Evolutionary conservation across 1,140 invertebrate species (phyloP).

Genomic region (Conopomorpha cramerella): DNA sequence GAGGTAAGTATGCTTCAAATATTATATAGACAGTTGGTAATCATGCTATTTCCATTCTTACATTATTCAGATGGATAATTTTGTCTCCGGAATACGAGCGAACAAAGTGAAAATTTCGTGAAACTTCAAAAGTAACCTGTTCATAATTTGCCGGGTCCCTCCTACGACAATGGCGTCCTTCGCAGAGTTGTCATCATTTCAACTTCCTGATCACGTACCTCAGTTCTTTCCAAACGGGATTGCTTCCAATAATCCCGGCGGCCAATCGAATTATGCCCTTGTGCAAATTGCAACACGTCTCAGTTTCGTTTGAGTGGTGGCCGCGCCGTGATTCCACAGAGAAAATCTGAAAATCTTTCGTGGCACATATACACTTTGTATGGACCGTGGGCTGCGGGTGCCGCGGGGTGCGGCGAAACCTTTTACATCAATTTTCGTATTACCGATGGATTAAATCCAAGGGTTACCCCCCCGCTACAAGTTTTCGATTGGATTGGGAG

Average conservation of each 20-base stretch:
- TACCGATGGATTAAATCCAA: constrained; percentile 55
- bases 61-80: too few relatives aligned
- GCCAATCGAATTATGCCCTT: constrained; percentile 43
- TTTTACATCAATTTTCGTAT: constrained; percentile 59
- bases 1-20: too few relatives aligned
- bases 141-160: constrained; percentile 15
- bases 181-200: constrained; percentile 11
- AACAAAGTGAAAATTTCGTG: too few relatives aligned
- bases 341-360: constrained; percentile 39
- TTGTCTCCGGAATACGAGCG: too few relatives aligned
- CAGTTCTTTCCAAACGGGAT: constrained; percentile 53
- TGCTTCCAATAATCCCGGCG: constrained; percentile 37
- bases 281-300: constrained; percentile 24
- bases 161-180: constrained; percentile 18
- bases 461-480: constrained; percentile 36
- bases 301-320: constrained; percentile 23
- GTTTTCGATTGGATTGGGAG: constrained; percentile 39
- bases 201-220: constrained; percentile 36
- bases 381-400: constrained; percentile 23
- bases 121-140: constrained; percentile 36
- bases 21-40: too few relatives aligned
- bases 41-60: too few relatives aligned
- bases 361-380: constrained; percentile 30
- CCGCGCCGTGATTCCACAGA: constrained; percentile 28
- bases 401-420: constrained; percentile 20